phyloP scores from a whole-genome alignment of 2,888 invertebrate genomes.

The Orthonychiurus folsomi region DNA sequence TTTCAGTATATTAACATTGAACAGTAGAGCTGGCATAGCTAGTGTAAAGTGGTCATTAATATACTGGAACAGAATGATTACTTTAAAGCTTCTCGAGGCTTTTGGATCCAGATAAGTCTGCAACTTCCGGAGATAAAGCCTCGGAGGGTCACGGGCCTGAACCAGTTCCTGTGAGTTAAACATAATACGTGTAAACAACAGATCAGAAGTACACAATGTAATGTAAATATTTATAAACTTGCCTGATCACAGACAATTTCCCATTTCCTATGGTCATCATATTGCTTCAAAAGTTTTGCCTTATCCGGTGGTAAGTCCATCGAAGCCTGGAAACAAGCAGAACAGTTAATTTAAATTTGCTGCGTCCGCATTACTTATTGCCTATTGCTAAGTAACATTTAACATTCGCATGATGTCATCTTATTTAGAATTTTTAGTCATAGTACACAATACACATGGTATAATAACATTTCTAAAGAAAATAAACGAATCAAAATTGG shows the following conservation, averaged over 20 bases:
- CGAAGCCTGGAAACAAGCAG: slow-evolving; percentile 72
- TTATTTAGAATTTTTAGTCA: not conserved
- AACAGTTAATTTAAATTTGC: not conserved
- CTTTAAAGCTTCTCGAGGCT: slow-evolving; percentile 87
- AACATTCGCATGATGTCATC: too few species aligned
- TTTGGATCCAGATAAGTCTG: slow-evolving; percentile 93
- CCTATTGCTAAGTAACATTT: too few species aligned
- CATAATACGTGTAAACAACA: too few species aligned
- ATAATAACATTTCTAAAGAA: too few species aligned
- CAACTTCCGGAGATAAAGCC: slow-evolving; percentile 90
- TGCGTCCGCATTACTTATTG: not conserved
- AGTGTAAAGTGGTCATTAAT: too few species aligned
- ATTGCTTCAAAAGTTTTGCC: slow-evolving; percentile 86
- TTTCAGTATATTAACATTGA: too few species aligned
- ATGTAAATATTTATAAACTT: slow-evolving; percentile 43
- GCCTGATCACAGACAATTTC: slow-evolving; percentile 99
- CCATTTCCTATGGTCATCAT: slow-evolving; percentile 98
- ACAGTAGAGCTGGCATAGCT: too few species aligned
- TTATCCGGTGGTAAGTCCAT: slow-evolving; percentile 99
- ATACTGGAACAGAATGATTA: slow-evolving; percentile 57
- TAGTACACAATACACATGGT: too few species aligned
- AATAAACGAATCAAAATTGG: too few species aligned
- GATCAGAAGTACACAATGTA: too few species aligned
- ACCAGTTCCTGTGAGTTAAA: slow-evolving; percentile 91
- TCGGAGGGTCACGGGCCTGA: slow-evolving; percentile 94